Percentiles rank a stretch among this genome's conserved stretches.
Evolutionary conservation across 2,888 invertebrate genomes (phyloP).

Genomic region (Lathronympha strigana): DNA sequence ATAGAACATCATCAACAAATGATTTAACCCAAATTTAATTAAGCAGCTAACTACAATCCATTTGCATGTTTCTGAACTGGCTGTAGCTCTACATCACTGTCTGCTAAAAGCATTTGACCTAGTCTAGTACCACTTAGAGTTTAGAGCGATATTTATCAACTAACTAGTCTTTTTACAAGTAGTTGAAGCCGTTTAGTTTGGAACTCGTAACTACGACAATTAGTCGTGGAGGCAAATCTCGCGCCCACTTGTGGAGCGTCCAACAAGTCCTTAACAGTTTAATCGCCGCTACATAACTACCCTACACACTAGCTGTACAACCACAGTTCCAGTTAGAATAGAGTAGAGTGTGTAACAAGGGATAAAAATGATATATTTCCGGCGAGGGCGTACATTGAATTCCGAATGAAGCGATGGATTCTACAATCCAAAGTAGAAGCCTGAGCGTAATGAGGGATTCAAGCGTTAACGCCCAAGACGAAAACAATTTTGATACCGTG

Average conservation of each 20-base stretch:
- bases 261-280: conserved; percentile 39
- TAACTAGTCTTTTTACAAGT: conserved; percentile 21
- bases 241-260: conserved; percentile 35
- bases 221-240: conserved; percentile 33
- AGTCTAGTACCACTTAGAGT: conserved; percentile 4
- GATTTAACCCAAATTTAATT: not conserved
- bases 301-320: not conserved
- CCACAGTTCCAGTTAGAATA: not conserved
- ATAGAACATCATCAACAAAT: no score
- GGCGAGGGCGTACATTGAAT: no score
- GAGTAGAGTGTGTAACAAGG: no score
- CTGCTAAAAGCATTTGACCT: not conserved
- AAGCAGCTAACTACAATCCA: not conserved
- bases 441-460: no score
- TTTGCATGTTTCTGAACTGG: not conserved
- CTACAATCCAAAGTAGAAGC: no score
- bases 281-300: conserved; percentile 21
- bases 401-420: no score
- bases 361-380: no score
- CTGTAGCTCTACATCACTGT: not conserved
- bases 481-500: no score
- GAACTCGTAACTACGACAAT: conserved; percentile 31
- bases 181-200: conserved; percentile 28
- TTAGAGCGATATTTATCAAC: conserved; percentile 1
- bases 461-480: no score